Conservation (phyloP, 1,140 invertebrate species). For the Cataglyphis hispanica region DNA sequence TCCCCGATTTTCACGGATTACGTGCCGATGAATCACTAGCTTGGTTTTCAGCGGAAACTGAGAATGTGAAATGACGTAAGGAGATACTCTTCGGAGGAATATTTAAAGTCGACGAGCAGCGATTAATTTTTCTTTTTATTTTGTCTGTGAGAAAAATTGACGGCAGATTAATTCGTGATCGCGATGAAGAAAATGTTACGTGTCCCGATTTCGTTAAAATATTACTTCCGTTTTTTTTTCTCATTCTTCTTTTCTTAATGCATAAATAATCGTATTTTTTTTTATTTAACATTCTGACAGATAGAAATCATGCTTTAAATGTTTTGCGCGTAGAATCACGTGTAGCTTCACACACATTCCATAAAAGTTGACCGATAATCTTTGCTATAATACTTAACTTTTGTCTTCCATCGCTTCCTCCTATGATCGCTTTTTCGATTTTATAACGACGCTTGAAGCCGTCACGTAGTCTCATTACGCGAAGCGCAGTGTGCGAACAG, state of each 20-base stretch:
- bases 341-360: background rate
- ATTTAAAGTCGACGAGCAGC: no score
- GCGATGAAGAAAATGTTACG: conserved; percentile 1
- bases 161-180: background rate
- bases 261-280: background rate
- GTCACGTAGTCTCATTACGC: background rate
- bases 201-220: background rate
- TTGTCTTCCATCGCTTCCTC: background rate
- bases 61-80: no score
- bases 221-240: background rate
- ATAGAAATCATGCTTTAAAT: background rate
- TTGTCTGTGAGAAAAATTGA: background rate
- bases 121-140: background rate
- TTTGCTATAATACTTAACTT: background rate
- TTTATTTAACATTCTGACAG: background rate
- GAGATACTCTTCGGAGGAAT: background rate
- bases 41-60: no score
- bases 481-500: background rate
- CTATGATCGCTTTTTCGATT: background rate
- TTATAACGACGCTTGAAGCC: background rate
- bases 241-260: background rate
- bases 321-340: background rate
- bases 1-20: background rate
- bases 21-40: no score
- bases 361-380: no score